Evolutionary conservation across 2,113 vertebrate species (phyloP).

Genomic region (Tylochromis polylepis): DNA sequence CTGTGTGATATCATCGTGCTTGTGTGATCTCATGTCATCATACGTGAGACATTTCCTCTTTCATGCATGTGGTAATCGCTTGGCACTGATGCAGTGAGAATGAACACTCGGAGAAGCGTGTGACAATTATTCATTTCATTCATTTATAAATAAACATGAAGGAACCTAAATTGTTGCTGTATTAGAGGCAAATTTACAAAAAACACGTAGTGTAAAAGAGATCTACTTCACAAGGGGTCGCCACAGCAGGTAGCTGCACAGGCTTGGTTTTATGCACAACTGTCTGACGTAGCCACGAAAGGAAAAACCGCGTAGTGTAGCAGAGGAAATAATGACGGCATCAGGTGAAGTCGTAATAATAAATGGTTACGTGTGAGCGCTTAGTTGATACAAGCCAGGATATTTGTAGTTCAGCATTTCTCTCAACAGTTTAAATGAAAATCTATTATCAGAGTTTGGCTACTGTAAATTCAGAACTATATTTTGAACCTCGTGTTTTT

Average conservation of each 20-base stretch:
- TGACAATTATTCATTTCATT: not conserved
- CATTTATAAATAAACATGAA: accelerated
- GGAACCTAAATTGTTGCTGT: accelerated
- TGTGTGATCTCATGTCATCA: not conserved
- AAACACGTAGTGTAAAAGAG: not conserved
- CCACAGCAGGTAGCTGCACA: not conserved
- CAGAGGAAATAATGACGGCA: not conserved
- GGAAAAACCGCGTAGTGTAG: not conserved
- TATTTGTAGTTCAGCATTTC: not conserved
- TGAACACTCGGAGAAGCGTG: not conserved
- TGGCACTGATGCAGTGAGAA: not conserved
- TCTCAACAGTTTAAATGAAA: not conserved
- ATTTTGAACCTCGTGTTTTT: not conserved
- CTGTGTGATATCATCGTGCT: not conserved
- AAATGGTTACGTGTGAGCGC: not conserved
- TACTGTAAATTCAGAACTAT: not conserved
- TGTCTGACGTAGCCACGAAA: not conserved
- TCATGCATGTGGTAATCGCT: not conserved
- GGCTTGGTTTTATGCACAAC: accelerated
- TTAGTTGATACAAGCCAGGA: not conserved
- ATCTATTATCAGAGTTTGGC: not conserved
- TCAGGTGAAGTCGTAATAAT: not conserved
- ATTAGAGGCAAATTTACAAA: not conserved
- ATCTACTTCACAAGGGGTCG: not conserved
- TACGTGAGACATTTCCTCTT: not conserved